Conservation (phyloP, 2,113 vertebrate genomes). For the Bucco capensis region DNA sequence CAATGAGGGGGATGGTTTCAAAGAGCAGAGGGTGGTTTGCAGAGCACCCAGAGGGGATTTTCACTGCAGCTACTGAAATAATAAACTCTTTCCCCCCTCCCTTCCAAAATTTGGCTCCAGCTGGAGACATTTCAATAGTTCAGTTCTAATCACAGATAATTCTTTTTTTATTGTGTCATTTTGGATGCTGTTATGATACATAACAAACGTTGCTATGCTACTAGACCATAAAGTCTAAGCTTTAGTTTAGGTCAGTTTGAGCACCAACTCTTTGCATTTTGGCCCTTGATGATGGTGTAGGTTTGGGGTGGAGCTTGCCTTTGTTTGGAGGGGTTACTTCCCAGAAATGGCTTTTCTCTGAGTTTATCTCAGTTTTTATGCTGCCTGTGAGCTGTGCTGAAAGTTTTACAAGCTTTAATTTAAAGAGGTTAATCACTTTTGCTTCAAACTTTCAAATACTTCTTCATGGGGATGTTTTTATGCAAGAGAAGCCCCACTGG, state of each 20-base stretch:
- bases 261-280: slow-evolving; percentile 16
- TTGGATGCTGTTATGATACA: slow-evolving; percentile 63
- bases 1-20: slow-evolving; percentile 72
- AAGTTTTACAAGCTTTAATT: not conserved
- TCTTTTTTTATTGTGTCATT: slow-evolving; percentile 75
- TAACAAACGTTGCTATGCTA: slow-evolving; percentile 65
- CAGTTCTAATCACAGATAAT: slow-evolving; percentile 74
- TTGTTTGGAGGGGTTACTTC: not conserved
- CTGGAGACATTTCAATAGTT: slow-evolving; percentile 64
- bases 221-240: slow-evolving; percentile 2
- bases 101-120: slow-evolving; percentile 63
- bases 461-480: not conserved
- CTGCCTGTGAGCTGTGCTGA: not conserved
- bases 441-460: not conserved
- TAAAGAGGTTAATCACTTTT: slow-evolving; percentile 12
- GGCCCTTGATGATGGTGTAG: not conserved
- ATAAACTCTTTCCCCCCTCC: slow-evolving; percentile 69
- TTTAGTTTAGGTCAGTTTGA: not conserved
- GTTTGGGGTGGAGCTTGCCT: not conserved
- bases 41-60: slow-evolving; percentile 77
- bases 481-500: not conserved
- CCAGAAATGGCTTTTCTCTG: not conserved
- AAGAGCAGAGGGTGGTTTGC: slow-evolving; percentile 58
- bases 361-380: slow-evolving; percentile 1
- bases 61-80: slow-evolving; percentile 80